Conservation (phyloP, 2,888 invertebrate species). For the Nysson spinosus region DNA sequence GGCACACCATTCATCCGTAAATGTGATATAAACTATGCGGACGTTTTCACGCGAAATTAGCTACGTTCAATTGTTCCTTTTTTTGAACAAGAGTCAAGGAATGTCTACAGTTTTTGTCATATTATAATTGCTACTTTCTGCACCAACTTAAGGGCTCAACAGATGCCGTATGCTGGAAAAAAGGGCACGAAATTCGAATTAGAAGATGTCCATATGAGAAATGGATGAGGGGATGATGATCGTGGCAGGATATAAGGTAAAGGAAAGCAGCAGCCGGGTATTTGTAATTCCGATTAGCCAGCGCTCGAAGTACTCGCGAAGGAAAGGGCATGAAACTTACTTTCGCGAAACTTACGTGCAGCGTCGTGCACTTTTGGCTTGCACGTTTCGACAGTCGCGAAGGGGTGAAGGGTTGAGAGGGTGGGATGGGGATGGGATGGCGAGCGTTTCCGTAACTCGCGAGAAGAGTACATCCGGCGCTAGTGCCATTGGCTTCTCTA, state of each 20-base stretch:
- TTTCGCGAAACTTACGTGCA: slow-evolving; percentile 63
- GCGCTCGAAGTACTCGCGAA: slow-evolving; percentile 51
- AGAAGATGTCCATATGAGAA: slow-evolving; percentile 21
- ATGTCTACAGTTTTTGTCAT: too few relatives aligned
- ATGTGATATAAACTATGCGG: slow-evolving; percentile 45
- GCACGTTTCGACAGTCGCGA: slow-evolving; percentile 60
- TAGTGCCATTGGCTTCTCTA: slow-evolving; percentile 57
- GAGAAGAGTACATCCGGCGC: slow-evolving; percentile 47
- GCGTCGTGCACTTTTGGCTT: slow-evolving; percentile 67
- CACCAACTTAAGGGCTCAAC: too few relatives aligned
- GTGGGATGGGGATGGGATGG: slow-evolving; percentile 38
- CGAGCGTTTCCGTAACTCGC: slow-evolving; percentile 30
- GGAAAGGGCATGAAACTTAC: slow-evolving; percentile 65
- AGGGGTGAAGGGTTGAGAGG: slow-evolving; percentile 33
- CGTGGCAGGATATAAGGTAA: not conserved
- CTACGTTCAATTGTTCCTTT: too few relatives aligned
- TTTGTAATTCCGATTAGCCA: slow-evolving; percentile 75
- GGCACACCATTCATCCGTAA: slow-evolving; percentile 45
- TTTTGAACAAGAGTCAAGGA: too few relatives aligned
- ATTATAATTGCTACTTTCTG: too few relatives aligned
- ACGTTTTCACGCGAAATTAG: too few relatives aligned
- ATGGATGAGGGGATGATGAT: slow-evolving; percentile 16
- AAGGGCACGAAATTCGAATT: slow-evolving; percentile 1
- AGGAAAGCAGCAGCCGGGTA: slow-evolving; percentile 17
- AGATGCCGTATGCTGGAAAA: not conserved